These are phyloP conservation scores for Tachycineta bicolor DNA, from an alignment of 2,113 vertebrate species.

Conservation along the genomic window DNA sequence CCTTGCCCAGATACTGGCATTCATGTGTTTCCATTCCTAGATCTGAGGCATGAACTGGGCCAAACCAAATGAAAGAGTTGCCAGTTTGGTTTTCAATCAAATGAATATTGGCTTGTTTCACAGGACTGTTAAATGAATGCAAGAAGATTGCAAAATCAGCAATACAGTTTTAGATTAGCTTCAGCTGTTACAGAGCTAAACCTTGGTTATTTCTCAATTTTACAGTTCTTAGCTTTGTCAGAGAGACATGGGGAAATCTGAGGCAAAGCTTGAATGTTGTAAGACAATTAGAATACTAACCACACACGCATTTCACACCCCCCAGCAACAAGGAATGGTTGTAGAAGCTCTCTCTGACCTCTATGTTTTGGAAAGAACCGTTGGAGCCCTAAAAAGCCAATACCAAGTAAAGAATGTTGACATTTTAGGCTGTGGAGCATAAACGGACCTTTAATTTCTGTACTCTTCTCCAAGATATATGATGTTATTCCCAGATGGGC, in stretches of 20 bases:
- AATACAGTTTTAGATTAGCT: not conserved
- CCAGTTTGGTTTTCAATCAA: not conserved
- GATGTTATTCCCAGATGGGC: not conserved
- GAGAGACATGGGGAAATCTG: not conserved
- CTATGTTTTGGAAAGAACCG: not conserved
- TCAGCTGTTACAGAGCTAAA: not conserved
- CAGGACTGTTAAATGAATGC: not conserved
- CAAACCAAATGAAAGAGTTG: not conserved
- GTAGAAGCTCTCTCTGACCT: not conserved
- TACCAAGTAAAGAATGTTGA: not conserved
- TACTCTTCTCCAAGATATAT: not conserved
- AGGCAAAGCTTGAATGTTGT: not conserved
- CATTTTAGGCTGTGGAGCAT: not conserved
- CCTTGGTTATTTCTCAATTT: not conserved
- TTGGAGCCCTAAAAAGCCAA: not conserved
- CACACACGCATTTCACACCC: not conserved
- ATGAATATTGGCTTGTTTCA: not conserved
- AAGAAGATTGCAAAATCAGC: not conserved
- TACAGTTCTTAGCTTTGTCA: not conserved
- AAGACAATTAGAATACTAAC: not conserved
- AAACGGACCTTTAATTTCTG: not conserved
- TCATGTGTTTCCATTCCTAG: not conserved
- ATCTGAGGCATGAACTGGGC: not conserved
- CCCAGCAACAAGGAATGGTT: not conserved
- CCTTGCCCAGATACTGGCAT: not conserved